Base-by-base conservation (phyloP, 2,888 invertebrate genomes). In the Notodonta dromedarius region DNA sequence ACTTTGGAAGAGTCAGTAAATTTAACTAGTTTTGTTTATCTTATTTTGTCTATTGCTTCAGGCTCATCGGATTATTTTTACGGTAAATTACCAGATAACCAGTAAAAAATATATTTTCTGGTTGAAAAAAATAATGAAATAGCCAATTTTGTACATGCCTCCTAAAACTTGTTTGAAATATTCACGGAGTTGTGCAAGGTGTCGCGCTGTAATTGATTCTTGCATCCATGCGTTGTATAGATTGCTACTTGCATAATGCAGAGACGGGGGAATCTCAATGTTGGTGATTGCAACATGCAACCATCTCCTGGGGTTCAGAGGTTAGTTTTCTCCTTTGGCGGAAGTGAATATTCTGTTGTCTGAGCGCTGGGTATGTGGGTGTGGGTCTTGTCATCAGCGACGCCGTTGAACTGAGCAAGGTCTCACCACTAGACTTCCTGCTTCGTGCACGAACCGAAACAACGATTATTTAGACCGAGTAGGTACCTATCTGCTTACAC, bases 331-430 rank as follows among this genome's bases (percentile, higher is more conserved):
- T 86, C 86, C 78, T 66, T 80, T 79, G 78, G 80, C 87, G 89
- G 89, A 89, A 89, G 85, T 74, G 73, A 70, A 73, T 74, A 71
- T 76, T 76, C 77, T 80, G 80, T 78, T 75, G 63, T 40, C 65
- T 67, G 63, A 69, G 72, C 75, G 69, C 73, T 73, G 67, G 67
- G 70, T 75, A 76, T 71, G 67, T 73, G 64, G 65, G 66, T 70
- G 67, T 73, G 64, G 65, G 66, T 70, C 66, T 74, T 69, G 77
- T 71, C 79, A 81, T 81, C 83, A 76, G 61, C 76, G 70, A 82
- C 81, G 83, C 76, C 87, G 86, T 84, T 89, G 89, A 89, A 90
- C 89, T 85, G 80, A 73, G 76, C 88, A 87, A 89, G 89, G 88
- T 82, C 86, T 84, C 69, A 67, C 71, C 74, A 79, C 83, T 62